These are phyloP conservation scores for Pimpla rufipes DNA, from an alignment of 2,888 invertebrate genomes.

Conservation along the genomic window DNA sequence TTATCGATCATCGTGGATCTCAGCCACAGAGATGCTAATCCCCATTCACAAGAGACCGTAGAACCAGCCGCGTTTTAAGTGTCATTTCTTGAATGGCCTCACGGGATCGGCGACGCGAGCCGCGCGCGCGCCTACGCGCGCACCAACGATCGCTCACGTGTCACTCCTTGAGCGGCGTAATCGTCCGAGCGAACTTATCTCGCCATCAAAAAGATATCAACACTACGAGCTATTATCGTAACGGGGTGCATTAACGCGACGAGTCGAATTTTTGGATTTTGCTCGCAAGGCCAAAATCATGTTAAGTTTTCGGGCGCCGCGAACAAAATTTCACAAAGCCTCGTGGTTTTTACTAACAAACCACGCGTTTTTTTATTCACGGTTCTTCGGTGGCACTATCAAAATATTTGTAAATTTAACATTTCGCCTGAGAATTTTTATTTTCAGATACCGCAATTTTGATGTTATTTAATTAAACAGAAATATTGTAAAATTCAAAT, in stretches of 20 bases:
- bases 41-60: slow-evolving; percentile 15
- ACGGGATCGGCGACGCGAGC: slow-evolving; percentile 58
- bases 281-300: slow-evolving; percentile 2
- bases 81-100: slow-evolving; percentile 64
- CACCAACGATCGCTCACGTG: slow-evolving; percentile 64
- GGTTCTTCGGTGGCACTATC: not conserved
- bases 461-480: too few species aligned
- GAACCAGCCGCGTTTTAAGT: slow-evolving; percentile 22
- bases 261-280: slow-evolving; percentile 32
- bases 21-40: slow-evolving; percentile 8
- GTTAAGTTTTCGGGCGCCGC: not conserved
- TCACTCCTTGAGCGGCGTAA: slow-evolving; percentile 65
- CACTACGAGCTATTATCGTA: slow-evolving; percentile 60
- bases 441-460: too few species aligned
- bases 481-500: too few species aligned
- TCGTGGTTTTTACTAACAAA: too few species aligned
- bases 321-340: too few species aligned
- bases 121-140: slow-evolving; percentile 60
- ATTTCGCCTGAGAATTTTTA: too few species aligned
- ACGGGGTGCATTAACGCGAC: slow-evolving; percentile 62
- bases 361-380: too few species aligned
- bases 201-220: slow-evolving; percentile 72
- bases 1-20: slow-evolving; percentile 10
- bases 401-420: too few species aligned
- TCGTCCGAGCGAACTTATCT: slow-evolving; percentile 65